Conservation (phyloP, 2,888 invertebrate genomes). For the Himalopsyche japonica region DNA sequence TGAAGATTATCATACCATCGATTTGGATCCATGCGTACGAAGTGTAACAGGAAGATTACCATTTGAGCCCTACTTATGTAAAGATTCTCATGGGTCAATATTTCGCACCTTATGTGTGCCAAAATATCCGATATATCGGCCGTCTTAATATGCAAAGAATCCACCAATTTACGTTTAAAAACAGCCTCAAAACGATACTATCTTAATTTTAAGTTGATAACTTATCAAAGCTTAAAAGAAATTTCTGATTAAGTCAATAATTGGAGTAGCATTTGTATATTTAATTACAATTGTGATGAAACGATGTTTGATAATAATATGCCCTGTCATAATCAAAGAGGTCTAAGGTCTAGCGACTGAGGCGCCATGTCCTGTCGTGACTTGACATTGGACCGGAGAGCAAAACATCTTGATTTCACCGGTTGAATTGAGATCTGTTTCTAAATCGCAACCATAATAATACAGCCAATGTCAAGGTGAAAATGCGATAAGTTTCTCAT, state of each 20-base stretch:
- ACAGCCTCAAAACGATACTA: not conserved
- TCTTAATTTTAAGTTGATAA: not conserved
- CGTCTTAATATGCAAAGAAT: no score
- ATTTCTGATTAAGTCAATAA: not conserved
- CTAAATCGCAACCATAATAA: not conserved
- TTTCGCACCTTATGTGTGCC: no score
- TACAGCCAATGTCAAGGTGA: not conserved
- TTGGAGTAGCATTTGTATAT: not conserved
- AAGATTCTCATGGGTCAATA: no score
- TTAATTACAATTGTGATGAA: not conserved
- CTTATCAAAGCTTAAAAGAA: not conserved
- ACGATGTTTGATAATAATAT: not conserved
- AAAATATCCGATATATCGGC: no score
- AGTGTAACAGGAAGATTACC: no score
- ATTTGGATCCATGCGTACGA: no score
- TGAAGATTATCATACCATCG: no score
- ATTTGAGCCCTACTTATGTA: no score
- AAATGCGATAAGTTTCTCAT: not conserved
- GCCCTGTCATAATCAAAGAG: not conserved
- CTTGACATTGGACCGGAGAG: not conserved
- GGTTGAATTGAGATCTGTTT: not conserved
- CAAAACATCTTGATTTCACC: not conserved
- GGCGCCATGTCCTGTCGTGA: not conserved
- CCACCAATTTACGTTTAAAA: no score
- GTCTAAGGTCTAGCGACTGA: not conserved